These are phyloP conservation scores for Papilio dardanus DNA, from an alignment of 1,140 invertebrate genomes.

Conservation along the genomic window DNA sequence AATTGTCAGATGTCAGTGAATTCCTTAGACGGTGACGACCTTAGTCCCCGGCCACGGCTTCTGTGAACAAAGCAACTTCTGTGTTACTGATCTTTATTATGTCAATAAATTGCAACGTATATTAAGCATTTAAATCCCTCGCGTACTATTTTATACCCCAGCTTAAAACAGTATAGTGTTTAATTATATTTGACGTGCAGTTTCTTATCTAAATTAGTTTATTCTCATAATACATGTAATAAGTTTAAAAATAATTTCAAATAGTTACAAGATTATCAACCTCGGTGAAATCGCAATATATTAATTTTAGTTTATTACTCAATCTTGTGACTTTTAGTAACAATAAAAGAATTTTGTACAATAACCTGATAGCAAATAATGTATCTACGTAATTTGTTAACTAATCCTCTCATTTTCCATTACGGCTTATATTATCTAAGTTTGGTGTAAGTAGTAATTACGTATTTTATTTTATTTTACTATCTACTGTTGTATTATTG, in stretches of 20 bases:
- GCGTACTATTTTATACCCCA: not conserved
- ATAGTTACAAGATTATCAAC: not conserved
- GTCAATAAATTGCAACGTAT: not conserved
- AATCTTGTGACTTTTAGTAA: not conserved
- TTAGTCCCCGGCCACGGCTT: not conserved
- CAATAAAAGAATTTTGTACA: not conserved
- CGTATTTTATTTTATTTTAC: too few species aligned
- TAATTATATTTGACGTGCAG: not conserved
- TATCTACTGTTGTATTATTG: too few species aligned
- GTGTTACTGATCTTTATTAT: not conserved
- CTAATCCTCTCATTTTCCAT: too few species aligned
- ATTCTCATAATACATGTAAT: constrained; percentile 6
- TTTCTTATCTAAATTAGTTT: constrained; percentile 16
- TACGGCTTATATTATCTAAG: too few species aligned
- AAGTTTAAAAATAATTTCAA: constrained; percentile 1
- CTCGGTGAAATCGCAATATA: too few species aligned
- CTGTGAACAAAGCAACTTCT: not conserved
- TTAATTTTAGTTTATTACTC: not conserved
- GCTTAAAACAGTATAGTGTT: not conserved
- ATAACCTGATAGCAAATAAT: not conserved
- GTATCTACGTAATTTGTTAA: too few species aligned
- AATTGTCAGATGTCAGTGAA: not conserved
- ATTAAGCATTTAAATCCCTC: not conserved
- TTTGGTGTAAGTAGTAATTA: too few species aligned
- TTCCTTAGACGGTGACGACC: not conserved